Conservation (phyloP, 2,797 vertebrate species). For the Accipiter badius region DNA sequence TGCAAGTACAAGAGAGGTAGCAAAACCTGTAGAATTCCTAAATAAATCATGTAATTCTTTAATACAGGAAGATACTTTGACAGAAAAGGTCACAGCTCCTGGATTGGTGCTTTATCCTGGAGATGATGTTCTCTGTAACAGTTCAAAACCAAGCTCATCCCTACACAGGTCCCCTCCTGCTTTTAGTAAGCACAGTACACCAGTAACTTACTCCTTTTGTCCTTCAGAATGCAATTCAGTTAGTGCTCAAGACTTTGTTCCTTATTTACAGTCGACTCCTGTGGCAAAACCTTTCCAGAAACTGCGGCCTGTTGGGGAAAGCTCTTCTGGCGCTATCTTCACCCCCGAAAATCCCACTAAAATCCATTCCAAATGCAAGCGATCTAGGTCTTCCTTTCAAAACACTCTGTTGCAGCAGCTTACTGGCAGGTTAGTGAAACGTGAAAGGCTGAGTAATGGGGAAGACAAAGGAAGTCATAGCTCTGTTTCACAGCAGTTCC, state of each 20-base stretch:
- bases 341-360: slow-evolving; percentile 23
- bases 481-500: not conserved
- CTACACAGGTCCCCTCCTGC: not conserved
- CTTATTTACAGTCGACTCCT: slow-evolving; percentile 78
- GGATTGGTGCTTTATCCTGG: not conserved
- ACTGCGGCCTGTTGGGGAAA: not conserved
- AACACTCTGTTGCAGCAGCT: slow-evolving; percentile 37
- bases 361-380: slow-evolving; percentile 34
- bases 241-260: slow-evolving; percentile 61
- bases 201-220: not conserved
- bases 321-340: not conserved
- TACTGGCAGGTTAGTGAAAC: not conserved
- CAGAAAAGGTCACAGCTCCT: slow-evolving; percentile 1
- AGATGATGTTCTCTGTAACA: not conserved
- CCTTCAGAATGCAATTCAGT: slow-evolving; percentile 35
- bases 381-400: slow-evolving; percentile 27
- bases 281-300: slow-evolving; percentile 46
- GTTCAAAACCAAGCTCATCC: not conserved
- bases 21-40: not conserved
- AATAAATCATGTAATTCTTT: slow-evolving; percentile 21
- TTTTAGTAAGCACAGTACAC: slow-evolving; percentile 17
- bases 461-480: not conserved
- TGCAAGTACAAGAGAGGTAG: slow-evolving; percentile 16
- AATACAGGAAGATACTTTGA: not conserved
- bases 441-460: not conserved